A percentile compares a stretch with the other conserved stretches of the same genome.
Conservation (phyloP, 1,140 invertebrate genomes). For the Littorina saxatilis region DNA sequence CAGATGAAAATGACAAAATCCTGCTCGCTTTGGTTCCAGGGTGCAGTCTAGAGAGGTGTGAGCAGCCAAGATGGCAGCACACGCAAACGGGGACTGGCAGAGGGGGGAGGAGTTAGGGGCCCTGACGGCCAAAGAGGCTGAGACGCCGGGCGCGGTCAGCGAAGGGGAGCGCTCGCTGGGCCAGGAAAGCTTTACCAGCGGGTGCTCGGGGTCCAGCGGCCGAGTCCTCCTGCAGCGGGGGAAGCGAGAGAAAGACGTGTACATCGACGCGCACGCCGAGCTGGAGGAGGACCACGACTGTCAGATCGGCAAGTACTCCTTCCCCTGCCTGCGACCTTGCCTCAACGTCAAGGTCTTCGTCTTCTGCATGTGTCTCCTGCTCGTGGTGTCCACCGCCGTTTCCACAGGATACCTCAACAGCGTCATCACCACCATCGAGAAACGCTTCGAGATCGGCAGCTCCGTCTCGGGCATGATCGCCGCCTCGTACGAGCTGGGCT, state of each 20-base stretch:
- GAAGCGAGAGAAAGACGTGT: constrained; percentile 59
- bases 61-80: neutral
- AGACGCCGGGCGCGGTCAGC: constrained; percentile 38
- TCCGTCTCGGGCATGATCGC: constrained; percentile 93
- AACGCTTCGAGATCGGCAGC: constrained; percentile 96
- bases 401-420: constrained; percentile 89
- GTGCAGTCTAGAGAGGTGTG: no score
- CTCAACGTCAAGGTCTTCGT: constrained; percentile 89
- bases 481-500: constrained; percentile 96
- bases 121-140: constrained; percentile 21
- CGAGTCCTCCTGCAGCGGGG: constrained; percentile 46
- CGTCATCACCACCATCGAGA: constrained; percentile 97
- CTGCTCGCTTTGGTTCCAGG: no score
- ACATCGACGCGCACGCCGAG: constrained; percentile 45
- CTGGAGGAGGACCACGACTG: constrained; percentile 75
- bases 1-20: no score
- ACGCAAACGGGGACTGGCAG: neutral
- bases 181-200: constrained; percentile 57
- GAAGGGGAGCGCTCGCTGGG: constrained; percentile 42
- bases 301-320: constrained; percentile 88
- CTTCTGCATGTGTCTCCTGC: constrained; percentile 91
- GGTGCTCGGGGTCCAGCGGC: constrained; percentile 60
- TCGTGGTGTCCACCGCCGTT: constrained; percentile 81
- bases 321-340: constrained; percentile 87
- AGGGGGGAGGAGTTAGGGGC: neutral